Base-by-base conservation (phyloP, 2,113 vertebrate genomes). In the Greenwoodochromis staneri region DNA sequence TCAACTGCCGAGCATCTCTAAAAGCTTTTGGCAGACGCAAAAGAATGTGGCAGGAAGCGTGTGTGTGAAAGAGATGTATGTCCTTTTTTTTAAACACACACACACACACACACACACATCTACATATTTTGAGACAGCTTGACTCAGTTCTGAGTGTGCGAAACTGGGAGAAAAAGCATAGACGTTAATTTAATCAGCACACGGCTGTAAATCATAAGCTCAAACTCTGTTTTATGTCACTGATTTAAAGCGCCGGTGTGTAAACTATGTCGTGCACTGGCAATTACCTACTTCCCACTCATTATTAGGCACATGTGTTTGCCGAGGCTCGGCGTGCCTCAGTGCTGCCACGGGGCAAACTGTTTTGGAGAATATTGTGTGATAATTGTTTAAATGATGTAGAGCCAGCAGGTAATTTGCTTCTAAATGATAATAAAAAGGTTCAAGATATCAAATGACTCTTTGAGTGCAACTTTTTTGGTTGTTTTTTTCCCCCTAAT, bases 41-140 rank as follows among this genome's bases (percentile, higher is more conserved):
- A 92, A 92, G 91, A 95, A 95, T 95, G 91, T 92, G 86, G 85
- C 80, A 89, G 91, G 90, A 87, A 86, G 89, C 89, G 82, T 91
- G 93, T 92, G 91, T 95, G 91, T 93, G 92, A 93, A 94, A 92
- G 90, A 92, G 86, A 92, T 93, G 93, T 91, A 94, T 89, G 47
- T 66, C 36, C 71, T 91, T 89, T 66, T 51, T 49, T 38, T 40
- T 2, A 12, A 21, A n/a, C 49, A 53, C 19, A 29, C 24, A 59
- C 54, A 63, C 24, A 24, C 24, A n/a, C 49, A 53, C 19, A 29
- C 24, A 59, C 31, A 69, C 38, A 42, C 13, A 24, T 5, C 69
- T 47, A 47, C 4, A 31, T 31, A 76, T 81, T 89, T 84, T 85
- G 13, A 83, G 57, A 82, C 73, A 83, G 57, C 49, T 86, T 3